These are phyloP conservation scores for Pachymerium ferrugineum DNA, from an alignment of 2,888 invertebrate genomes.

Conservation along the genomic window DNA sequence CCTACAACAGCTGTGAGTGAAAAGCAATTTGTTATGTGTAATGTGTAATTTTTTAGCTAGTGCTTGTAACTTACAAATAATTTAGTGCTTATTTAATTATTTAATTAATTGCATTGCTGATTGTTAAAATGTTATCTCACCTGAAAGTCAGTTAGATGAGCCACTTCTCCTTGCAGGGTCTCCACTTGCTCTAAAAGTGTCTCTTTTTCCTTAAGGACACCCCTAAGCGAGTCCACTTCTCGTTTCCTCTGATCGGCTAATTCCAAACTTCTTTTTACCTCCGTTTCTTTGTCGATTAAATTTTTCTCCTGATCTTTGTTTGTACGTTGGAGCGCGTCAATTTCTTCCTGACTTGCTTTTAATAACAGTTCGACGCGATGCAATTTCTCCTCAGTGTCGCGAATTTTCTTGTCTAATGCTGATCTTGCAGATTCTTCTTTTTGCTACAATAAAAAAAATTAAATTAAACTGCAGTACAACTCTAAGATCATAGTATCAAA, in stretches of 20 bases:
- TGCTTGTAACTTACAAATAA: too few species aligned
- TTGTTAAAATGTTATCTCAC: slow-evolving; percentile 16
- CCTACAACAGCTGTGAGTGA: too few species aligned
- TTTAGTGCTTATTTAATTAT: slow-evolving; percentile 34
- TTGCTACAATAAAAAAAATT: background rate
- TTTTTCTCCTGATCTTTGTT: background rate
- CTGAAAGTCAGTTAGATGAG: slow-evolving; percentile 34
- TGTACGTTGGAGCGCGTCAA: background rate
- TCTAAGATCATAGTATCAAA: too few species aligned
- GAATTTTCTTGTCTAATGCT: background rate
- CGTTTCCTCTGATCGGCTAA: slow-evolving; percentile 42
- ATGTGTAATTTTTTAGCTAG: background rate
- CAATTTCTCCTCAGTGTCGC: background rate
- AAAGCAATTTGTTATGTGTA: background rate
- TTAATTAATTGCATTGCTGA: background rate
- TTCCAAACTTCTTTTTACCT: slow-evolving; percentile 52
- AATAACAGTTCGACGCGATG: background rate
- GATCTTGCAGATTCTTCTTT: background rate
- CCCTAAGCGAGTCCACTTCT: slow-evolving; percentile 36
- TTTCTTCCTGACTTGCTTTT: slow-evolving; percentile 27
- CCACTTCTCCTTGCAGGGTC: slow-evolving; percentile 34
- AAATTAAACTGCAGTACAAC: too few species aligned
- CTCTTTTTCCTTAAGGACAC: slow-evolving; percentile 36
- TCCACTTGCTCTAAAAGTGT: slow-evolving; percentile 35
- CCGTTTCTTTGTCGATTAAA: slow-evolving; percentile 44